phyloP scores from a whole-genome alignment of 2,113 vertebrate species.

The Aegithalos caudatus region DNA sequence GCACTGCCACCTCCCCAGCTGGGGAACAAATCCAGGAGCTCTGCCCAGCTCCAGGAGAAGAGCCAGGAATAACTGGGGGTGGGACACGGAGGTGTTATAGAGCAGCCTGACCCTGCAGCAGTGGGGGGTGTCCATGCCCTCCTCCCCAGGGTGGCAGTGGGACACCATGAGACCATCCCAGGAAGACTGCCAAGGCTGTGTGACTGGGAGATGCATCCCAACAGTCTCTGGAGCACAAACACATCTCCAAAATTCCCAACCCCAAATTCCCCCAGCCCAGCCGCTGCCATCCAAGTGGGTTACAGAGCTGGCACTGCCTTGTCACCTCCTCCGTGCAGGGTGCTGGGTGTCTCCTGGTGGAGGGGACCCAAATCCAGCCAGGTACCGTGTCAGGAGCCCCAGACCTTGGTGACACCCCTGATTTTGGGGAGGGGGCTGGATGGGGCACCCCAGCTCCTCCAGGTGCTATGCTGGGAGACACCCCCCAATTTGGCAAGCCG shows the following conservation, averaged over 20 bases:
- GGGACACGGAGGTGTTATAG: not conserved
- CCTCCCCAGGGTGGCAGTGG: not conserved
- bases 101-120: rapidly evolving
- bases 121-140: not conserved
- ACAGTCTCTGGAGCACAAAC: not conserved
- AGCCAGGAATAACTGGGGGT: not conserved
- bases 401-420: not conserved
- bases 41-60: not conserved
- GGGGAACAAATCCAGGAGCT: not conserved
- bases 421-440: not conserved
- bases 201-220: rapidly evolving
- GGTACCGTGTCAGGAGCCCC: not conserved
- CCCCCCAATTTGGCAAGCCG: rapidly evolving
- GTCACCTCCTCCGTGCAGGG: not conserved
- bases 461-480: not conserved
- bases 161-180: not conserved
- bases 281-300: not conserved
- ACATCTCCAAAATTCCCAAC: not conserved
- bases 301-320: not conserved
- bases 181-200: not conserved
- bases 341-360: not conserved
- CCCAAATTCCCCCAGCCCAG: not conserved
- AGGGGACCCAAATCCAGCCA: not conserved
- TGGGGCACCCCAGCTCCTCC: not conserved
- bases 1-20: not conserved